These are phyloP conservation scores for Hapalemur alaotrensis DNA, from an alignment of 2,797 vertebrate genomes.

Conservation along the genomic window DNA sequence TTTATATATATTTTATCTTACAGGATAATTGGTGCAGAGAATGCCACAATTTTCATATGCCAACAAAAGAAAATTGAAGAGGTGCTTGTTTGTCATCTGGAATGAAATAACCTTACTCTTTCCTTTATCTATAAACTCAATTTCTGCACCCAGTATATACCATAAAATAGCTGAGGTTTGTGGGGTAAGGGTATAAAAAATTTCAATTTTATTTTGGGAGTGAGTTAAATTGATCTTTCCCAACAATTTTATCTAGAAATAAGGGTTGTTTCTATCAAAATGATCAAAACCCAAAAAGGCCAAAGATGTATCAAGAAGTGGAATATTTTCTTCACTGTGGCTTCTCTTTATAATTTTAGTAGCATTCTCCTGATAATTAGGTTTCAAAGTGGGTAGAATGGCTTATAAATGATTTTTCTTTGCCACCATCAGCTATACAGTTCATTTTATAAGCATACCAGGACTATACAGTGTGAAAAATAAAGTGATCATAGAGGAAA, in stretches of 20 bases:
- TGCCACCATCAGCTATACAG: background rate
- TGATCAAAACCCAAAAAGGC: background rate
- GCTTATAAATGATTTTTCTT: background rate
- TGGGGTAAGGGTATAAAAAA: background rate
- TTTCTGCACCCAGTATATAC: background rate
- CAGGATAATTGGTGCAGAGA: background rate
- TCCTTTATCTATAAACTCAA: background rate
- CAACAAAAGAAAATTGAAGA: background rate
- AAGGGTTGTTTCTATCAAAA: background rate
- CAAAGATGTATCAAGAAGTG: background rate
- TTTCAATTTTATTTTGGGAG: conserved; percentile 20
- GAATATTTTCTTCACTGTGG: background rate
- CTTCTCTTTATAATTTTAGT: conserved; percentile 7
- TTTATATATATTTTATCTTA: background rate
- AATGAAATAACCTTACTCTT: conserved; percentile 28
- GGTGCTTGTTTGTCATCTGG: background rate
- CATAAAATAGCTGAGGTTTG: background rate
- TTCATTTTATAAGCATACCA: conserved; percentile 30
- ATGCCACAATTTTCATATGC: background rate
- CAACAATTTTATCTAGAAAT: background rate
- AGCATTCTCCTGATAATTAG: background rate
- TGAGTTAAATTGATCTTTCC: conserved; percentile 25
- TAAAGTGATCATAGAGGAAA: conserved; percentile 31
- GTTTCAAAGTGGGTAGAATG: background rate
- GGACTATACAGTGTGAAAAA: background rate